Conservation (phyloP, 2,888 invertebrate species). For the Volucella bombylans region DNA sequence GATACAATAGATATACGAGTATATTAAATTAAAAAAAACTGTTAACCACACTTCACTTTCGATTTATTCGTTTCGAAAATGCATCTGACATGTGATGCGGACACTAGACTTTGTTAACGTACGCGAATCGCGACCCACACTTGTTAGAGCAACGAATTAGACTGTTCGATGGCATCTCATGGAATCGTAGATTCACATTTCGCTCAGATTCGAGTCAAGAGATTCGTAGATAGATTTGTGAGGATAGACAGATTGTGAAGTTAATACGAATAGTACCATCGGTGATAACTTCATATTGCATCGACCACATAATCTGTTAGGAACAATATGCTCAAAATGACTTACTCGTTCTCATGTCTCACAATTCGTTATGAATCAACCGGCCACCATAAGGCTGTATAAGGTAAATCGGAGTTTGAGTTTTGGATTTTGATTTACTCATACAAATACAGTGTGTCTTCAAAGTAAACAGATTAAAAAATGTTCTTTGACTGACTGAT, state of each 20-base stretch:
- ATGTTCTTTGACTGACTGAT: not conserved
- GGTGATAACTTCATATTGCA: constrained; percentile 44
- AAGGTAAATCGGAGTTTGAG: constrained; percentile 58
- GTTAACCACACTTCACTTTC: constrained; percentile 61
- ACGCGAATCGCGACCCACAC: constrained; percentile 70
- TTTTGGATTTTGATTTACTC: constrained; percentile 31
- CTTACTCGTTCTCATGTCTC: constrained; percentile 13
- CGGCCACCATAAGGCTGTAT: constrained; percentile 53
- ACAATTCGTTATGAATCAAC: constrained; percentile 46
- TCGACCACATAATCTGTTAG: constrained; percentile 20
- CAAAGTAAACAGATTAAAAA: not conserved
- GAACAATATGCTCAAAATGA: constrained; percentile 35
- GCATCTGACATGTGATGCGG: constrained; percentile 37
- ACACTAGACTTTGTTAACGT: constrained; percentile 25
- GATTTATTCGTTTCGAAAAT: constrained; percentile 47
- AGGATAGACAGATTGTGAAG: constrained; percentile 27
- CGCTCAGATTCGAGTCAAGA: constrained; percentile 24
- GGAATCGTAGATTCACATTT: constrained; percentile 42
- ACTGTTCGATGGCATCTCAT: constrained; percentile 55
- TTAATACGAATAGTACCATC: not conserved
- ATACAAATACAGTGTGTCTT: not conserved
- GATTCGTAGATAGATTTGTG: constrained; percentile 3
- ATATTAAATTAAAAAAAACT: constrained; percentile 13
- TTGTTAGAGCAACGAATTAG: constrained; percentile 63
- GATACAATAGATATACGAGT: constrained; percentile 8